Base-by-base conservation (phyloP, 1,140 invertebrate species). In the Nomia melanderi region DNA sequence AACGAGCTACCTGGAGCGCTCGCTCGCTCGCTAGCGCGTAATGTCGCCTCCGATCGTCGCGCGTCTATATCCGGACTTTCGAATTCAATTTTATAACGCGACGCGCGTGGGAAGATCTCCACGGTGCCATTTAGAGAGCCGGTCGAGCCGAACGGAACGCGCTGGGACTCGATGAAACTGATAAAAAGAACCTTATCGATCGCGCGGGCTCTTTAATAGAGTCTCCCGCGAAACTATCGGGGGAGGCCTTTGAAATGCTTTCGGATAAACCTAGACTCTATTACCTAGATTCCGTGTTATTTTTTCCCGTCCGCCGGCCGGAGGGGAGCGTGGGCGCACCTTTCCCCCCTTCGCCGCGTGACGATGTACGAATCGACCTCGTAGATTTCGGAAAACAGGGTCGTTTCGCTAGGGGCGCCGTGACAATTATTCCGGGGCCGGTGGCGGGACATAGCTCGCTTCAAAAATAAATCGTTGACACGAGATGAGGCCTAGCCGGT, bases 391-490 rank as follows among this genome's bases (percentile, higher is more conserved):
- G 74, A 78, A 73, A 78, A 78, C 75, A 82, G 65, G 27, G 33
- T 11, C 27, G 39, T 31, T 14, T 9, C 8, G 62, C 41, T 27
- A 47, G 64, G 23, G 67, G 44, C 25, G n/a, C 39, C 14, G 12
- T 47, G 59, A 33, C 80, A 59, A 82, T 82, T 69, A 62, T 50
- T 31, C 12, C 23, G 59, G 29, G 27, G 17, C 31, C 64, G 66
- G 33, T 64, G 33, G 59, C 27, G 39, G 39, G 20, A 23, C 29
- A 12, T 20, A 31, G 75, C 57, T 56, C 44, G 75, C 17, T 82
- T 54, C 50, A 79, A 82, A 83, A 83, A 83, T 83, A 83, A 83
- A 74, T 78, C 69, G 57, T 78, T 70, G 81, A 83, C 81, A 78
- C 63, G 77, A 50, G 76, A n/a, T 44, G 56, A 39, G 25, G 41